Base-by-base conservation (phyloP, 2,888 invertebrate species). In the Diachrysia chrysitis region DNA sequence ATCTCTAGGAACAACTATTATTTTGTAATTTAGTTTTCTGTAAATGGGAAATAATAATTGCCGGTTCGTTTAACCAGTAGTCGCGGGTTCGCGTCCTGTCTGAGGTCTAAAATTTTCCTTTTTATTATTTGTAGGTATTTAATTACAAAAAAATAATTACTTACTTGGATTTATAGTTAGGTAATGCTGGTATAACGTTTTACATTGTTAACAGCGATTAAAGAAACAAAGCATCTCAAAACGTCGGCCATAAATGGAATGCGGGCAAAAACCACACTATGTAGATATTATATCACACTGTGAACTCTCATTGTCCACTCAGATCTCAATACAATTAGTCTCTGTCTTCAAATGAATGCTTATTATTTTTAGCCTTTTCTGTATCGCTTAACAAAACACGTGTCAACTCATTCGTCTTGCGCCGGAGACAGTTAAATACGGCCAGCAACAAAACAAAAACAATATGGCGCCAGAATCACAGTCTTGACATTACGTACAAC, bases 371-470 rank as follows among this genome's bases (percentile, higher is more conserved):
- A 76, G 76, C 46, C 46, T 62, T 61, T 55, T 61, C 73, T 58
- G 68, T 64, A 68, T 65, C 51, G 73, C 42, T 57, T n/a, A 69
- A 78, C 78, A 69, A 68, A 74, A 78, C 71, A 78, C 68, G 60
- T 78, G 81, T 78, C 79, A 68, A 48, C 58, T 56, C 75, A 76
- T 81, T 57, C 59, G 58, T 79, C 82, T 81, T 73, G 64, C 63
- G 64, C 64, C 29, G n/a, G 29, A 59, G 66, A 69, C 65, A 66
- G 60, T 73, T 76, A 72, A 81, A 80, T 73, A 65, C 35, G 66
- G 64, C 42, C 59, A 35, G 29, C 12, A 65, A 59, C 58, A 73
- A 79, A 76, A 72, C 53, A 23, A 77, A 71, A 69, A 67, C 71
- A 70, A 66, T 37, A 73, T 71, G 79, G 79, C 81, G 73, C 64